phyloP scores from a whole-genome alignment of 2,797 vertebrate genomes.

The Pangasius macronema region DNA sequence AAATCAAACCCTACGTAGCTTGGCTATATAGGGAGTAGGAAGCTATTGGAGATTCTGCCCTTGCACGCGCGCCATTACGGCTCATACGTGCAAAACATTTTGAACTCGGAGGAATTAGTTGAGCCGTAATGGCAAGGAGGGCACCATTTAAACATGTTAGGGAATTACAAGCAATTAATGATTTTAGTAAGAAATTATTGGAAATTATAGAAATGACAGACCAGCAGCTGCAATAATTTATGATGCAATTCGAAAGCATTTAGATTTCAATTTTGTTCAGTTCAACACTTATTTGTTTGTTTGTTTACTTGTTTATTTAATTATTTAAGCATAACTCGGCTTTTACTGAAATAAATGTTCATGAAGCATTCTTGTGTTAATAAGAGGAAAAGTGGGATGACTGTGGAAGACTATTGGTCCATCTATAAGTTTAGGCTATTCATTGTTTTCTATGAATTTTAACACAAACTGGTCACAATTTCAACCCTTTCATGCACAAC shows the following conservation, averaged over 20 bases:
- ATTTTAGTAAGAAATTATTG: neutral
- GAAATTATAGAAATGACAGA: neutral
- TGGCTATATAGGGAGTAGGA: neutral
- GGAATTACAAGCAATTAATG: neutral
- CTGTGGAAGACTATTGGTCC: neutral
- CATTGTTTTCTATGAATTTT: neutral
- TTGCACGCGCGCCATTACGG: slow-evolving; percentile 77
- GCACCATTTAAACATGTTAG: neutral
- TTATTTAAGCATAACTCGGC: neutral
- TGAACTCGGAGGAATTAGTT: neutral
- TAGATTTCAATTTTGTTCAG: neutral
- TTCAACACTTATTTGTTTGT: neutral
- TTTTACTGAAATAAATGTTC: neutral
- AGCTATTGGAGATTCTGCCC: neutral
- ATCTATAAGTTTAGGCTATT: neutral
- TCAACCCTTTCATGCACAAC: too few species aligned
- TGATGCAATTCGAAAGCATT: neutral
- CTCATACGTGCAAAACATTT: slow-evolving; percentile 42
- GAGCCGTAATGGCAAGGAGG: slow-evolving; percentile 62
- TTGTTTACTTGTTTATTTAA: too few species aligned
- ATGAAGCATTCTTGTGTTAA: neutral
- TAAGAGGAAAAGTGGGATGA: neutral
- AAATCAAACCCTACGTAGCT: neutral
- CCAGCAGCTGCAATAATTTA: neutral
- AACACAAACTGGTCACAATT: neutral